These are phyloP conservation scores for Melanocharis versteri DNA, from an alignment of 2,113 vertebrate species.

Conservation along the genomic window DNA sequence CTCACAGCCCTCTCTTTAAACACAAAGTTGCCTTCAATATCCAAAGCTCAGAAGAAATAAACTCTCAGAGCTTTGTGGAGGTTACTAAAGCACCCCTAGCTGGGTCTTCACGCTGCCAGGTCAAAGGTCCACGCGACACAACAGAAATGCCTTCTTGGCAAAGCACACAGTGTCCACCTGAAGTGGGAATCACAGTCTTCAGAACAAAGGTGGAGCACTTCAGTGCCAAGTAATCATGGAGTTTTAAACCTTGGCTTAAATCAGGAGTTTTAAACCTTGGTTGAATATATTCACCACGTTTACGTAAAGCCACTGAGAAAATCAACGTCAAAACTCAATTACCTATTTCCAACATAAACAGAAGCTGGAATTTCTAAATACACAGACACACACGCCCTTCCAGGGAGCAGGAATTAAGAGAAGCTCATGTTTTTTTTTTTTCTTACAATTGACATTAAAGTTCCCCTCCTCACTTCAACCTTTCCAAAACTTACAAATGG, in stretches of 20 bases:
- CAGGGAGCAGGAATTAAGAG: neutral
- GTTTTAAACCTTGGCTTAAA: neutral
- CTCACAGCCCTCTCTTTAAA: neutral
- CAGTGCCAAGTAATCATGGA: neutral
- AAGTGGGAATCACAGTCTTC: neutral
- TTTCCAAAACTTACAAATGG: slow-evolving; percentile 51
- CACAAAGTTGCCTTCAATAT: neutral
- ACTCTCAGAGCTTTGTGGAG: neutral
- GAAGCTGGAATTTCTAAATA: neutral
- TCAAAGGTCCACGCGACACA: neutral
- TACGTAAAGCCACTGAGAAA: neutral
- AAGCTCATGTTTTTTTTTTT: neutral
- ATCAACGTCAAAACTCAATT: neutral
- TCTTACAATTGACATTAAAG: neutral
- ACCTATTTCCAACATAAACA: neutral
- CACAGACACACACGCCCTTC: neutral
- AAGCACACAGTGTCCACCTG: neutral
- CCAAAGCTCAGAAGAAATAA: neutral
- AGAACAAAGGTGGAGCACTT: neutral
- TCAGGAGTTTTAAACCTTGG: neutral
- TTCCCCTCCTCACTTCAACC: neutral
- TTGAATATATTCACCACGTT: neutral
- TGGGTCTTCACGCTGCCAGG: neutral
- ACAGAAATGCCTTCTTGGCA: neutral
- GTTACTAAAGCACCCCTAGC: neutral